Conservation (phyloP, 2,888 invertebrate species). For the Sphinx pinastri region DNA sequence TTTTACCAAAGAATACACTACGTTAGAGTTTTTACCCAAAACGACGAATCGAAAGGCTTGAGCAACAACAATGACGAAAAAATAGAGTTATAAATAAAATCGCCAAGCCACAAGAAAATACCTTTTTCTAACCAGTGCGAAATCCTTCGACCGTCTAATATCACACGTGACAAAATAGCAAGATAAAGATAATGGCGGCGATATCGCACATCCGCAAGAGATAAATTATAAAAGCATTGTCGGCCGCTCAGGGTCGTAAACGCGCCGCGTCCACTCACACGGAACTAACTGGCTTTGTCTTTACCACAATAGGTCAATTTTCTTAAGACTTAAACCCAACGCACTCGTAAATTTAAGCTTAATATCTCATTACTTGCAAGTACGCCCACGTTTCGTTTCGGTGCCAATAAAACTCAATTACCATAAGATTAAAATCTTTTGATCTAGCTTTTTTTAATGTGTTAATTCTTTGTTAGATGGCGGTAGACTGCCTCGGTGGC, state of each 20-base stretch:
- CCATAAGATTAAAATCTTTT: neutral
- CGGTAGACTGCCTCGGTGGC: too few species aligned
- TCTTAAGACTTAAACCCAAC: constrained; percentile 74
- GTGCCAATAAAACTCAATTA: constrained; percentile 56
- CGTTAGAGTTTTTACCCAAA: too few species aligned
- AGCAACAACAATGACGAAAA: neutral
- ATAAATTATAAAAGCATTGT: constrained; percentile 79
- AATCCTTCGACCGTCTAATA: neutral
- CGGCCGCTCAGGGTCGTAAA: constrained; percentile 59
- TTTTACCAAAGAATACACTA: too few species aligned
- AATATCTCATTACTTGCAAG: constrained; percentile 82
- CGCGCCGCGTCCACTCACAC: constrained; percentile 65
- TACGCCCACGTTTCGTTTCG: constrained; percentile 59
- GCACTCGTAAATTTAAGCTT: constrained; percentile 79
- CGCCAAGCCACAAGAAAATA: neutral
- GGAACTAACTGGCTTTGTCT: constrained; percentile 81
- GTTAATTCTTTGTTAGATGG: neutral
- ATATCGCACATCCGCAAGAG: constrained; percentile 64
- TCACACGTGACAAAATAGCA: constrained; percentile 36
- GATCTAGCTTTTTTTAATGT: neutral
- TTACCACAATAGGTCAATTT: constrained; percentile 80
- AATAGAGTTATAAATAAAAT: neutral
- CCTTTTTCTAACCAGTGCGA: neutral
- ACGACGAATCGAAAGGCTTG: too few species aligned
- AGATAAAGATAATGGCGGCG: constrained; percentile 46